phyloP scores from a whole-genome alignment of 1,140 invertebrate species.

The Drosophila oshimai region DNA sequence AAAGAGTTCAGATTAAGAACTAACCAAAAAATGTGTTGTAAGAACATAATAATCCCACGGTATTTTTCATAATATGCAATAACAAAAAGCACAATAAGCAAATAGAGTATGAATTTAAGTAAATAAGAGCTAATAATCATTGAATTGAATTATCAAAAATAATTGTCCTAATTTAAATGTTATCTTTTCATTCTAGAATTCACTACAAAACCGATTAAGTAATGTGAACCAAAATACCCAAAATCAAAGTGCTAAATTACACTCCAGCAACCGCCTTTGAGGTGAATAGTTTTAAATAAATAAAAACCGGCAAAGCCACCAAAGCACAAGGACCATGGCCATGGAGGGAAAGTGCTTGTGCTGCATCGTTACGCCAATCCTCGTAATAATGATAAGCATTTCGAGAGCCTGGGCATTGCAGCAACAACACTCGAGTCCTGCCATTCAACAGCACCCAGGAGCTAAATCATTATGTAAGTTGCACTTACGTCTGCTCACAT shows the following conservation, averaged over 20 bases:
- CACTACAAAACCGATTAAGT: neutral
- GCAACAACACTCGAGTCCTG: conserved; percentile 22
- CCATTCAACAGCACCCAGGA: conserved; percentile 18
- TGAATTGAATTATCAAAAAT: neutral
- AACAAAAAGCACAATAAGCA: too few species aligned
- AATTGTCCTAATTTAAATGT: neutral
- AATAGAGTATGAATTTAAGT: too few species aligned
- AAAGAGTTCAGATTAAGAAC: too few species aligned
- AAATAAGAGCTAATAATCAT: too few species aligned
- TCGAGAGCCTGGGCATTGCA: conserved; percentile 35
- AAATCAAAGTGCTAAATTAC: neutral
- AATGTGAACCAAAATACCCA: neutral
- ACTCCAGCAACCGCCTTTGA: neutral
- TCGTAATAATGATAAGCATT: conserved; percentile 23
- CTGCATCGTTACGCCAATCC: conserved; percentile 18
- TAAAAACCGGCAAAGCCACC: neutral
- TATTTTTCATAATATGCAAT: too few species aligned
- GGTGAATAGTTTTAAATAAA: conserved; percentile 8
- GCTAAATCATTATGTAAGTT: conserved; percentile 67
- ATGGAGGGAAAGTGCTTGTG: conserved; percentile 9
- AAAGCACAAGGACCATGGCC: conserved; percentile 21
- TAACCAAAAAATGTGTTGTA: too few species aligned
- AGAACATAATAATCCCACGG: too few species aligned
- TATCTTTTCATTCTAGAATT: neutral
- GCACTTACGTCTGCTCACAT: neutral